Base-by-base conservation (phyloP, 2,797 vertebrate genomes). In the Novumbra hubbsi region DNA sequence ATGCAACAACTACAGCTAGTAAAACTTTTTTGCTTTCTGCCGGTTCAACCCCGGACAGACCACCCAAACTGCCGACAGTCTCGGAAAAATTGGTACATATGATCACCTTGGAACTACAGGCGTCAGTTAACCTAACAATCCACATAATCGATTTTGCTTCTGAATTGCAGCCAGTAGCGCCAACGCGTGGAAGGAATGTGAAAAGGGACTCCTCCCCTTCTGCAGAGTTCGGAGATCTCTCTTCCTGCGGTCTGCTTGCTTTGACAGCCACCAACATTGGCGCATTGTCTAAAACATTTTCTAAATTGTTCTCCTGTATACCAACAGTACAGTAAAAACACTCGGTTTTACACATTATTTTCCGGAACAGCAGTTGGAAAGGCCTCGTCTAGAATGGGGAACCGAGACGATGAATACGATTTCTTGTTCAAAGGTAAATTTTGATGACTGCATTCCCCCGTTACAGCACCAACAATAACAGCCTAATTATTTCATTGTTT, bases 331-430 rank as follows among this genome's bases (percentile, higher is more conserved):
- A 70, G 62, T n/a, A n/a, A n/a, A 72, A 30, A 24, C 48, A 63
- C 48, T 38, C 34, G 55, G 50, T 72, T 70, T 71, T 16, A 45
- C 71, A 62, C 55, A 64, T 60, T 71, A 73, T 65, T 12, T 64
- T 64, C 24, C 60, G 72, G 74, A 75, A 77, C 66, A 64, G 67
- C 24, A 66, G 81, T 86, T 73, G 90, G 86, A 88, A 85, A 80
- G 89, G 86, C 86, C 87, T 90, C 91, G 89, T 91, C 86, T 80
- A 93, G 90, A 91, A 94, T 94, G 94, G 94, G 92, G 89, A 94
- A 93, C 92, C 91, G 94, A 92, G 93, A 94, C 90, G 94, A 94
- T 91, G 93, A 94, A 85, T 94, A 94, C 91, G 93, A 94, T 92
- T 94, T 94, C 90, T 93, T 94, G 90, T 94, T 94, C 90, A 94